Conservation (phyloP, 2,113 vertebrate species). For the Peromyscus leucopus region DNA sequence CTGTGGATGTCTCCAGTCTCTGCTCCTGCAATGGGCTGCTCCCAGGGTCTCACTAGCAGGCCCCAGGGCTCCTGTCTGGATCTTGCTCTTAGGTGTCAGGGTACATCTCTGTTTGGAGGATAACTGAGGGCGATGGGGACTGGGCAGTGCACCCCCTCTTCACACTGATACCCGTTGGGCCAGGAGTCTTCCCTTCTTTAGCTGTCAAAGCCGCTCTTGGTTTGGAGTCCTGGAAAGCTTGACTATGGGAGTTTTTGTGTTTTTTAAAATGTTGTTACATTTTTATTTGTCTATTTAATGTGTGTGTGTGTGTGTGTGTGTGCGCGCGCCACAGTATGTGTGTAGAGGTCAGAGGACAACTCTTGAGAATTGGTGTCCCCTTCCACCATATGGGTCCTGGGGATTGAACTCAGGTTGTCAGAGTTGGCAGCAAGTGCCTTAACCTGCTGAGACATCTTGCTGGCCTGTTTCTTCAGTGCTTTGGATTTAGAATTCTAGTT, state of each 20-base stretch:
- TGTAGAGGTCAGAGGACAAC: not conserved
- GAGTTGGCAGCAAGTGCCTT: not conserved
- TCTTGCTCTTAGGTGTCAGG: not conserved
- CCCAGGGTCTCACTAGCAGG: not conserved
- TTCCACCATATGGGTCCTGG: not conserved
- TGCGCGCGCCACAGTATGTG: not conserved
- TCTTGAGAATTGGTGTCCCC: not conserved
- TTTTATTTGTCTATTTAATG: not conserved
- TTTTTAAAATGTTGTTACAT: too few species aligned
- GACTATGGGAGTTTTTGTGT: not conserved
- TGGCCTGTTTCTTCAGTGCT: not conserved
- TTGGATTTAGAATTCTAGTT: not conserved
- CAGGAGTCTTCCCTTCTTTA: not conserved
- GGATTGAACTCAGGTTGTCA: not conserved
- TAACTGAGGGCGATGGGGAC: too few species aligned
- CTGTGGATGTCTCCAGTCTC: not conserved
- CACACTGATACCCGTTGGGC: fast-evolving
- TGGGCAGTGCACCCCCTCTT: too few species aligned
- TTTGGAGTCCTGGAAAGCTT: slow-evolving; percentile 1
- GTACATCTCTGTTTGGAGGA: not conserved
- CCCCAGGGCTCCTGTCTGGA: not conserved
- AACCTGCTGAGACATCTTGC: not conserved
- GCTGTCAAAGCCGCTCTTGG: not conserved
- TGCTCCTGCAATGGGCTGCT: not conserved
- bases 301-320: not conserved